Percentiles rank a stretch among this genome's conserved stretches.
Conservation (phyloP, 2,888 invertebrate species). For the Cephus runcator region DNA sequence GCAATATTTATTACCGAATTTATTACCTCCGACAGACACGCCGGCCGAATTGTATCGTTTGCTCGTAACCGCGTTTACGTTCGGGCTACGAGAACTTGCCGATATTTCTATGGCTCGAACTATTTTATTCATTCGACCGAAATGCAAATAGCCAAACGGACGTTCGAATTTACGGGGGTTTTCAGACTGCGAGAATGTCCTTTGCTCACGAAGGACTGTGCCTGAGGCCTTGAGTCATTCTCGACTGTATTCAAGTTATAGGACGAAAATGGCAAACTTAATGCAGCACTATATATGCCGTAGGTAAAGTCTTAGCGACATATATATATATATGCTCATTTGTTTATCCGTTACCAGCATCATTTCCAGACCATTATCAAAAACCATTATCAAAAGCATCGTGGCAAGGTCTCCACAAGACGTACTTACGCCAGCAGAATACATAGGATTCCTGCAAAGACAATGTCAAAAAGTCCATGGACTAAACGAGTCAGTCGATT, state of each 20-base stretch:
- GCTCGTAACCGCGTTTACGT: neutral
- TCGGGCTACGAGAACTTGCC: neutral
- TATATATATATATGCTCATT: neutral
- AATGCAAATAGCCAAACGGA: neutral
- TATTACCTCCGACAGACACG: neutral
- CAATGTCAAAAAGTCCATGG: neutral
- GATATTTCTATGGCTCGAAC: neutral
- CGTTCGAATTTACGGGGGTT: neutral
- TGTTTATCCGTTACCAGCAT: too few relatives aligned
- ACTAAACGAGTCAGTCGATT: neutral
- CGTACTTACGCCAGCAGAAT: neutral
- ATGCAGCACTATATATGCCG: neutral
- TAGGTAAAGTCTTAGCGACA: too few relatives aligned
- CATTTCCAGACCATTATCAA: neutral
- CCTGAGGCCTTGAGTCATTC: neutral
- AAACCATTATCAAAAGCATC: neutral
- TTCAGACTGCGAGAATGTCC: neutral
- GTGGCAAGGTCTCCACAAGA: neutral
- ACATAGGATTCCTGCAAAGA: neutral
- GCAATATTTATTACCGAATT: neutral
- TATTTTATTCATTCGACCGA: neutral
- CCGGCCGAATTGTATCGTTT: neutral
- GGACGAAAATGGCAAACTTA: neutral
- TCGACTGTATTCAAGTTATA: neutral
- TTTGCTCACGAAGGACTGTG: neutral